Evolutionary conservation across 2,113 vertebrate genomes (phyloP).

Genomic region (Mus spicilegus): DNA sequence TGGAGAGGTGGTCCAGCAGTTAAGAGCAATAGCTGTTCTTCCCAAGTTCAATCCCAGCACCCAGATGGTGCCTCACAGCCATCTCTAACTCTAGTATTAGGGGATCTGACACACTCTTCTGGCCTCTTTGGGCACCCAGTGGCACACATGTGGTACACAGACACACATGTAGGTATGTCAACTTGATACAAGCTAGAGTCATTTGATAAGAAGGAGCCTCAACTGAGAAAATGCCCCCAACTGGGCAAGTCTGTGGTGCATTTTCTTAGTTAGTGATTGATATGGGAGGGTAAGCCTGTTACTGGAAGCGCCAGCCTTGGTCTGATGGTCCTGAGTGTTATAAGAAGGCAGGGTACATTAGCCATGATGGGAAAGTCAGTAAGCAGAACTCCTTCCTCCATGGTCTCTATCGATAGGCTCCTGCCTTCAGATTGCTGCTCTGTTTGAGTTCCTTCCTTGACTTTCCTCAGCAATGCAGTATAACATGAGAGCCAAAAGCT

Average conservation of each 20-base stretch:
- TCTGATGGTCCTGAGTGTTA: too few species aligned
- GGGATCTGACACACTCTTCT: not conserved
- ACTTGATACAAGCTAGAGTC: not conserved
- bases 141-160: not conserved
- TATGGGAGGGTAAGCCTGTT: not conserved
- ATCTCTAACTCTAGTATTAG: not conserved
- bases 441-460: not conserved
- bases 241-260: not conserved
- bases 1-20: not conserved
- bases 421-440: not conserved
- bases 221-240: not conserved
- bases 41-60: not conserved
- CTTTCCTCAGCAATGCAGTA: not conserved
- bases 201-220: not conserved
- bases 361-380: not conserved
- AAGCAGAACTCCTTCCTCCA: not conserved
- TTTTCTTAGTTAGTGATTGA: not conserved
- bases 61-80: not conserved
- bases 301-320: too few species aligned
- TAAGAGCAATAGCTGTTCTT: not conserved
- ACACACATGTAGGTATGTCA: not conserved
- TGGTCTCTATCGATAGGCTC: not conserved
- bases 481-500: not conserved
- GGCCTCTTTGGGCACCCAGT: not conserved
- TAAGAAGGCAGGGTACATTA: not conserved